Percentiles rank a stretch among this genome's conserved stretches.
Conservation (phyloP, 2,797 vertebrate genomes). For the Enteromius unitaeniatus region DNA sequence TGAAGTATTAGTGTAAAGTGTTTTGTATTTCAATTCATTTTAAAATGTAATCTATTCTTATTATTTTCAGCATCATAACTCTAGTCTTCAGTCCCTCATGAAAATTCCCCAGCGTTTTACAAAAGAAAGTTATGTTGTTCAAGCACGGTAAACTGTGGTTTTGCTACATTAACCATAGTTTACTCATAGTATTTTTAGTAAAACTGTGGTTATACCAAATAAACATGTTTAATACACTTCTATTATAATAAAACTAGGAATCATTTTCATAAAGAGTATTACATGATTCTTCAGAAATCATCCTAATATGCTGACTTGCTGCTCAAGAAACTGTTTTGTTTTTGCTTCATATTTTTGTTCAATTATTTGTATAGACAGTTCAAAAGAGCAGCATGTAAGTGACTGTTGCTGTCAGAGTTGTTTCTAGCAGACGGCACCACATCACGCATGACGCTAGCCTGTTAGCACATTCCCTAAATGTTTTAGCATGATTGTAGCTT, state of each 20-base stretch:
- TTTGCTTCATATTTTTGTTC: not conserved
- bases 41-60: not conserved
- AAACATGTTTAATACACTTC: not conserved
- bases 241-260: not conserved
- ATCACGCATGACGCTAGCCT: not conserved
- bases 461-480: not conserved
- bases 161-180: not conserved
- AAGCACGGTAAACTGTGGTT: not conserved
- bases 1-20: not conserved
- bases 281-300: not conserved
- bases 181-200: not conserved
- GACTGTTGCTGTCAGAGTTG: not conserved
- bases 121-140: not conserved
- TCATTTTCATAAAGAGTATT: not conserved
- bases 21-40: not conserved
- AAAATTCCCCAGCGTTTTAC: not conserved
- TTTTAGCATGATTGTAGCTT: not conserved
- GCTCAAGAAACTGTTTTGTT: no score
- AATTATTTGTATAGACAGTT: not conserved
- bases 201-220: not conserved
- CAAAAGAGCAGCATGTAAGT: not conserved
- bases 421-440: not conserved
- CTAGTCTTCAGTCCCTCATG: not conserved
- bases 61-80: not conserved
- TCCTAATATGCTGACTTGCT: not conserved